Conservation (phyloP, 92 coral and sea anemone species). For the Diadumene lineata region DNA sequence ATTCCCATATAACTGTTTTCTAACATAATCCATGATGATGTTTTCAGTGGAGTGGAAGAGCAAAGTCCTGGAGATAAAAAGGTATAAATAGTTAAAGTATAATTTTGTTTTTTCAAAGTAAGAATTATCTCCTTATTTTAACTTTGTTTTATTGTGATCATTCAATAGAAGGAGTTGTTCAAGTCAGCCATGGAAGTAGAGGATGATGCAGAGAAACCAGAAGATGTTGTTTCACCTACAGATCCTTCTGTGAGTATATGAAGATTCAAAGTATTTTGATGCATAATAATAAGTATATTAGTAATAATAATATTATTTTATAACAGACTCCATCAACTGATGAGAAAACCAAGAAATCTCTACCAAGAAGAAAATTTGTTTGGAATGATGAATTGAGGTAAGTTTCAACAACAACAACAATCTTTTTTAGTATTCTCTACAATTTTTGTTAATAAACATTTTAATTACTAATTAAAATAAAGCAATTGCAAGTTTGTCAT, state of each 20-base stretch:
- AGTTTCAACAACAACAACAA: neutral
- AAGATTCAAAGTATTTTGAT: no score
- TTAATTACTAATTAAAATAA: no score
- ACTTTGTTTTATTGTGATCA: neutral
- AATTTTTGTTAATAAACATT: no score
- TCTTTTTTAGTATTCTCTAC: no score
- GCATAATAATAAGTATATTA: no score
- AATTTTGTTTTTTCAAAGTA: neutral
- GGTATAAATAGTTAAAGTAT: constrained; percentile 20
- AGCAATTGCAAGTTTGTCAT: no score
- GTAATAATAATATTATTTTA: no score
- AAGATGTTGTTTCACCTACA: constrained; percentile 80
- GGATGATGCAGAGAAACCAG: constrained; percentile 79
- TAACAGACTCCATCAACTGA: constrained; percentile 48
- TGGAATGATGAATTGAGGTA: constrained; percentile 96
- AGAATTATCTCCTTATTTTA: no score
- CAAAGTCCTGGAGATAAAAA: constrained; percentile 65
- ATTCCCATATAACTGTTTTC: neutral
- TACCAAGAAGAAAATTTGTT: constrained; percentile 81
- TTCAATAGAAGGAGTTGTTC: constrained; percentile 70
- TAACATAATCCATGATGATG: neutral
- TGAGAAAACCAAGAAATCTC: constrained; percentile 75
- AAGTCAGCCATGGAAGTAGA: constrained; percentile 84
- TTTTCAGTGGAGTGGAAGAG: constrained; percentile 50
- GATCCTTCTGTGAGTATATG: constrained; percentile 75